These are phyloP conservation scores for Porites rus DNA, from an alignment of 92 coral and sea anemone species.

Conservation along the genomic window DNA sequence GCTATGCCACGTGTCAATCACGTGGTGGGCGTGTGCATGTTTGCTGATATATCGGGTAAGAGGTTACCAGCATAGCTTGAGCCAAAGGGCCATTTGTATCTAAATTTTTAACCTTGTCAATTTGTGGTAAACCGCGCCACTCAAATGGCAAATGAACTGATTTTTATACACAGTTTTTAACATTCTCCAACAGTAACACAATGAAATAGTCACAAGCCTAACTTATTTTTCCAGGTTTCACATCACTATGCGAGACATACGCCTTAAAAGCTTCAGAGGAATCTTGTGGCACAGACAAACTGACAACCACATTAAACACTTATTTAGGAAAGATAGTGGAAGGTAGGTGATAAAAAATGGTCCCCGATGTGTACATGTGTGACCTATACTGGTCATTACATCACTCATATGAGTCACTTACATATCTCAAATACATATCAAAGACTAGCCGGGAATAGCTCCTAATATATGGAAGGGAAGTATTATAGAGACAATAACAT, in stretches of 20 bases:
- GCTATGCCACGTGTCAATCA: conserved; percentile 92
- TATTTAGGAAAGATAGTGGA: conserved; percentile 97
- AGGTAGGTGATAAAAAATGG: conserved; percentile 55
- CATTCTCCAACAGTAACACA: not conserved
- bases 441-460: too few relatives aligned
- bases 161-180: too few relatives aligned
- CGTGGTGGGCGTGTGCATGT: conserved; percentile 87
- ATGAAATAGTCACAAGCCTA: not conserved
- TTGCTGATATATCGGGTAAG: conserved; percentile 97
- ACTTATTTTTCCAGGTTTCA: conserved; percentile 77
- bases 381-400: too few relatives aligned
- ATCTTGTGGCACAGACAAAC: conserved; percentile 94
- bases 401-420: too few relatives aligned
- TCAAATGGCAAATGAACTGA: not conserved
- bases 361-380: not conserved
- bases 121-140: too few relatives aligned
- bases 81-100: too few relatives aligned
- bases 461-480: too few relatives aligned
- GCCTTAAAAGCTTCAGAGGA: conserved; percentile 64
- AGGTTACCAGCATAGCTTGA: too few relatives aligned
- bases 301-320: conserved; percentile 89
- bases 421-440: too few relatives aligned
- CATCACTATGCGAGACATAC: conserved; percentile 94
- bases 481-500: too few relatives aligned
- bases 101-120: too few relatives aligned